Base-by-base conservation (phyloP, 1,140 invertebrate genomes). In the Mactra quadrangularis region DNA sequence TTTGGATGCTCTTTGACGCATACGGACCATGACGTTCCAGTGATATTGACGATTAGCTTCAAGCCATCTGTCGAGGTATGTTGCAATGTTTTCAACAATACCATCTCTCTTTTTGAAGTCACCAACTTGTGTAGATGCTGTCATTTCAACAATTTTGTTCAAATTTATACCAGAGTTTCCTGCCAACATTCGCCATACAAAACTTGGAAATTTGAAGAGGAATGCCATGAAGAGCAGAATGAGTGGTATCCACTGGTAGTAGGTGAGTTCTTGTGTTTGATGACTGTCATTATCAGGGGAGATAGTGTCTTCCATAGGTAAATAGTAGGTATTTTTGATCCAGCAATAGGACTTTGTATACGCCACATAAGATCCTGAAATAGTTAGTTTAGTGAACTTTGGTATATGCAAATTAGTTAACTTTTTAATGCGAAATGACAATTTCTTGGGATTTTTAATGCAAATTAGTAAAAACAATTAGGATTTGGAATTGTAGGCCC, bases 271-370 rank as follows among this genome's bases (percentile, higher is more conserved):
- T 41, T 88, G 83, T 1, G 86, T 71, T 17, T 90, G 81, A 11
- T 91, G 84, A 3, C 76, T 45, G 15, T 87, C 76, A 27, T 92
- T 86, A 17, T 87, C 88, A 2, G 72, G 50, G 17, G 92, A 91
- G 29, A 93, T 91, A 19, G 76, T 75, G 1, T 89, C 89, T 19
- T 92, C 85, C 75, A 91, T 89, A 13, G 91, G 89, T 38, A 94
- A 91, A 87, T 93, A 94, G 86, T 94, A 94, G 35, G 93, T 94
- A 87, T 94, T 94, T 83, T 93, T 89, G 60, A 94, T 90, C 90
- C 92, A 93, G 87, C 93, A 93, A 71, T 91, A 91, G 47, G 90
- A 93, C 83, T 92, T 92, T 59, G 89, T 92, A 90, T 92, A 94
- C 77, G 88, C 89, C 33, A 93, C 93, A 75, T 89, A 91, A 19